Percentiles rank a stretch among this genome's conserved stretches.
These are phyloP conservation scores for Nycteola revayana DNA, from an alignment of 2,888 invertebrate species.

Conservation along the genomic window DNA sequence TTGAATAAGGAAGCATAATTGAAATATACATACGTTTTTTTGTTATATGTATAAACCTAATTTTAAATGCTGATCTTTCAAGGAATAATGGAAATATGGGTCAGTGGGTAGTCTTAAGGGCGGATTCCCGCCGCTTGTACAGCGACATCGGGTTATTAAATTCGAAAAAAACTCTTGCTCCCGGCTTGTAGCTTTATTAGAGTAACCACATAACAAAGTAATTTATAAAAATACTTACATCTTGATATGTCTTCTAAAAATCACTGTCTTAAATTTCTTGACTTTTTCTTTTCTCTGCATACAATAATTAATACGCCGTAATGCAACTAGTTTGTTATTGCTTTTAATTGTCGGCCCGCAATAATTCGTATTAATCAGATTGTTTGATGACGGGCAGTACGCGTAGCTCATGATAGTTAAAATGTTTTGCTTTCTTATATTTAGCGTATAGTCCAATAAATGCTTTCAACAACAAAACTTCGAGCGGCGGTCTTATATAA, in stretches of 20 bases:
- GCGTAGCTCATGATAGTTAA: constrained; percentile 64
- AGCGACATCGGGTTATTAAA: too few species aligned
- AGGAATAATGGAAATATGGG: too few species aligned
- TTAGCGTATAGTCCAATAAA: constrained; percentile 8
- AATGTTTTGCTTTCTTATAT: constrained; percentile 21
- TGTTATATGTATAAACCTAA: too few species aligned
- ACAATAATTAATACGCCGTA: constrained; percentile 50
- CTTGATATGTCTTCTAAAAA: constrained; percentile 57
- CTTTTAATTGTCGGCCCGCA: constrained; percentile 33
- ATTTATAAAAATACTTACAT: too few species aligned
- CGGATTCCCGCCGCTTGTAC: too few species aligned
- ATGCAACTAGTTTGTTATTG: constrained; percentile 45
- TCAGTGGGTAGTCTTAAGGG: too few species aligned
- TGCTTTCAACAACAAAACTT: constrained; percentile 20
- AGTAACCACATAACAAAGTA: too few species aligned
- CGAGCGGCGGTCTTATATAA: constrained; percentile 51
- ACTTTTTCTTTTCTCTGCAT: constrained; percentile 62
- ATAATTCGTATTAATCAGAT: constrained; percentile 42
- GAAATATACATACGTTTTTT: too few species aligned
- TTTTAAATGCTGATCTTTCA: too few species aligned
- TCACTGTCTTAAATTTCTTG: constrained; percentile 63
- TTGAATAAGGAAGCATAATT: too few species aligned
- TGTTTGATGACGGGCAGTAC: constrained; percentile 46
- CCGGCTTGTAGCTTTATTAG: too few species aligned
- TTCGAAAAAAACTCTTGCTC: too few species aligned